These are phyloP conservation scores for Thecocarcelia acutangulata DNA, from an alignment of 2,888 invertebrate genomes.

Conservation along the genomic window DNA sequence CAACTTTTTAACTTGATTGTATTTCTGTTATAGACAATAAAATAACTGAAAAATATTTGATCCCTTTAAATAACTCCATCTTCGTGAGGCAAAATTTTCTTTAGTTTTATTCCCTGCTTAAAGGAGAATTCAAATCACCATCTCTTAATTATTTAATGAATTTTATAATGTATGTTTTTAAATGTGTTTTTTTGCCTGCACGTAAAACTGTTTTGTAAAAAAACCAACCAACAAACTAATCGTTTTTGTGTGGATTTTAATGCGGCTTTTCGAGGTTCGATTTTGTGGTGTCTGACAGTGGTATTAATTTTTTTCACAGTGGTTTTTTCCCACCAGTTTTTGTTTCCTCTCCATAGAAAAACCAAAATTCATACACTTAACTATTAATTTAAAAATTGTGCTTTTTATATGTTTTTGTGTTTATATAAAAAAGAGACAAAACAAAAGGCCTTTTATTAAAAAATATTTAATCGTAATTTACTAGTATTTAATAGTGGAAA, in stretches of 20 bases:
- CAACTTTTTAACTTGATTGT: too few relatives aligned
- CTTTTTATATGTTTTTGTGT: slow-evolving; percentile 12
- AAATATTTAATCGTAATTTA: slow-evolving; percentile 30
- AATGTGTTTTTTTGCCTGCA: background rate
- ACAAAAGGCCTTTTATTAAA: slow-evolving; percentile 5
- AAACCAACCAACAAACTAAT: slow-evolving; percentile 69
- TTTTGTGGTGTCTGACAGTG: slow-evolving; percentile 69
- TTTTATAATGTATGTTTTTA: background rate
- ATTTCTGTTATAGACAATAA: too few relatives aligned
- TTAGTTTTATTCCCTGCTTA: too few relatives aligned
- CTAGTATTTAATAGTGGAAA: background rate
- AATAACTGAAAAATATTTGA: too few relatives aligned
- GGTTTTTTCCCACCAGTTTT: slow-evolving; percentile 12
- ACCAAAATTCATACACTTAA: slow-evolving; percentile 58
- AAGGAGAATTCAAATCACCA: too few relatives aligned
- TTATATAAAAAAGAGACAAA: slow-evolving; percentile 34
- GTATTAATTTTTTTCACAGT: slow-evolving; percentile 55
- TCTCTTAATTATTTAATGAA: background rate
- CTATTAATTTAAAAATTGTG: slow-evolving; percentile 33
- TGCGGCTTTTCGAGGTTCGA: slow-evolving; percentile 68
- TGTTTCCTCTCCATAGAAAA: slow-evolving; percentile 26
- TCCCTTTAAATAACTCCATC: too few relatives aligned
- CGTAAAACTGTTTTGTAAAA: slow-evolving; percentile 13
- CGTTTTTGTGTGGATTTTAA: slow-evolving; percentile 71
- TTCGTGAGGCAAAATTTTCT: too few relatives aligned